Base-by-base conservation (phyloP, 2,797 vertebrate genomes). In the Remorina albescens region DNA sequence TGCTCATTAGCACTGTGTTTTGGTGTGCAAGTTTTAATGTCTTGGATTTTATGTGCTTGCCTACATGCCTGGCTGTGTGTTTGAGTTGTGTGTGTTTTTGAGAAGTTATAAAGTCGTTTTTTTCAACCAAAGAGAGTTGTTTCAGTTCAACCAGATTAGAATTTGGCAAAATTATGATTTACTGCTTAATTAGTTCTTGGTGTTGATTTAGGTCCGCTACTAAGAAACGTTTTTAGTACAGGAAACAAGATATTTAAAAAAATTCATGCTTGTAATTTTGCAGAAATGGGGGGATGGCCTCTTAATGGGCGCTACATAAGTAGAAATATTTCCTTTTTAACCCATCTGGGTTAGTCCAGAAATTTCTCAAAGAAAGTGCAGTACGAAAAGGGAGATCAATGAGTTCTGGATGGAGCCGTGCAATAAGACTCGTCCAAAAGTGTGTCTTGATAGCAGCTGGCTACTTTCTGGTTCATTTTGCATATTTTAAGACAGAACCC, bases 401-500 rank as follows among this genome's bases (percentile, higher is more conserved):
- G 67, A 78, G 73, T 78, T 79, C 74, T 65, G 54, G 60, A 65
- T 54, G 19, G 62, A 80, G 77, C 64, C 0, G 2, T 13, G 21
- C 67, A 70, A 2, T 49, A 69, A 32, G 72, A 86, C 58, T 82
- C 44, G 36, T 71, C 70, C 69, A 36, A 68, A 39, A 78, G 67
- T 59, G 65, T 70, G 64, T 67, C 28, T 67, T 76, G 68, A 85
- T 64, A 80, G 78, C 76, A 65, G 73, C 67, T 1, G 61, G 82
- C 73, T 57, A 78, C 83, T 85, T 86, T 76, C 83, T 80, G 63
- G 73, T 84, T 86, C 58, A 78, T 71, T 82, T 68, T 90, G 86
- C 88, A 88, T 90, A 93, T 90, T 90, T 90, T 82, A 91, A 87
- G 70, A 86, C 82, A 74, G 46, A 82, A 82, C 82, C 69, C 41